Base-by-base conservation (phyloP, 2,113 vertebrate genomes). In the Origma solitaria region DNA sequence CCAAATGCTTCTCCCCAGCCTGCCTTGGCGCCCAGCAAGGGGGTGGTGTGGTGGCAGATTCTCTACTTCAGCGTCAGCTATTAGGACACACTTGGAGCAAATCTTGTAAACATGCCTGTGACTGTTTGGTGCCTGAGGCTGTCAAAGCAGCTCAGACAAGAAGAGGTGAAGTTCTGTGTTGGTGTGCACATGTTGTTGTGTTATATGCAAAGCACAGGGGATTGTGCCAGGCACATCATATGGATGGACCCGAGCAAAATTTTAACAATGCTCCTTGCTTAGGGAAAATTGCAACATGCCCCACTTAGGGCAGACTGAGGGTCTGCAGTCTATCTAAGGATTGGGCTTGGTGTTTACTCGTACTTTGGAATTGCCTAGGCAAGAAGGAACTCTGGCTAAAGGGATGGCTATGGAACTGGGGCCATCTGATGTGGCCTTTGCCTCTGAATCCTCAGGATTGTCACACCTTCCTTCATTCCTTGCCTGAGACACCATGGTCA, bases 241-340 rank as follows among this genome's bases (percentile, higher is more conserved):
- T 3, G 12, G 49, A 11, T 49, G 31, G 45, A 17, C 0, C 2
- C 2, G 4, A 77, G 66, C n/a, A 76, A 31, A 45, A 13, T 37
- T 79, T 68, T 56, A 86, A 42, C 31, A 33, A 7, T 19, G 12
- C 15, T 78, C 22, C 42, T 70, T 72, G 25, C 3, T 75, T 54
- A 9, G n/a, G 24, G 61, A 11, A 62, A 78, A 66, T 42, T 22
- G 51, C 68, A 77, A 40, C 68, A 18, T 42, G 37, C 10, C n/a
- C 35, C 22, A 22, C 47, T 61, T 3, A 0, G 71, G 50, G 58
- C 21, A 42, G 50, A 17, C 3, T 57, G 0, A 0, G 22, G 15
- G 13, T 15, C 69, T 87, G 61, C 81, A 87, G 35, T 38, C 30
- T 60, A 19, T 61, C 35, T 37, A 30, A 58, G 0, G 2, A 24